Percentiles rank a stretch among this genome's conserved stretches.
phyloP scores from a whole-genome alignment of 2,888 invertebrate species.

The Camptogramma bilineatum region DNA sequence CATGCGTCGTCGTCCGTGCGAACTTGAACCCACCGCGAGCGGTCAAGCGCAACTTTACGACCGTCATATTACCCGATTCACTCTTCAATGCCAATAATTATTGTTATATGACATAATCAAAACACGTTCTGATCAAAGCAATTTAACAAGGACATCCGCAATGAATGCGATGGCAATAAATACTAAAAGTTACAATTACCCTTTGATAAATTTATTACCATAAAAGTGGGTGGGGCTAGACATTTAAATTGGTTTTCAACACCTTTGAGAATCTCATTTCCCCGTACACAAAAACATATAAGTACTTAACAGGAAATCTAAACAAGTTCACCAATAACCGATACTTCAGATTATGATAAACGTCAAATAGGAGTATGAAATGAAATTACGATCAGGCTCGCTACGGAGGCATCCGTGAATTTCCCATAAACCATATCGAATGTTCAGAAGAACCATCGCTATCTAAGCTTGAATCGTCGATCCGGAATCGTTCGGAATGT shows the following conservation, averaged over 20 bases:
- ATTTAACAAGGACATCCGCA: conserved; percentile 49
- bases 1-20: conserved; percentile 57
- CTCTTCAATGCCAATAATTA: neutral
- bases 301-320: conserved; percentile 35
- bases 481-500: conserved; percentile 64
- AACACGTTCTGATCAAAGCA: conserved; percentile 23
- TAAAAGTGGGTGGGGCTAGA: conserved; percentile 43
- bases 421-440: conserved; percentile 48
- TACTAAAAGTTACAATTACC: conserved; percentile 36
- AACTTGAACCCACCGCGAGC: conserved; percentile 70
- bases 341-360: conserved; percentile 39
- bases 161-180: conserved; percentile 41
- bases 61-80: conserved; percentile 37
- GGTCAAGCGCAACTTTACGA: conserved; percentile 70
- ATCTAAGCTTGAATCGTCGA: conserved; percentile 50
- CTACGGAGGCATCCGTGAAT: conserved; percentile 38
- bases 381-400: conserved; percentile 36
- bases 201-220: conserved; percentile 42
- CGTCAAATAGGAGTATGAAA: conserved; percentile 39
- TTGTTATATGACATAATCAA: conserved; percentile 29
- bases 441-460: conserved; percentile 49
- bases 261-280: conserved; percentile 31
- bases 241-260: conserved; percentile 42
- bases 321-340: conserved; percentile 26
- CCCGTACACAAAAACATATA: conserved; percentile 28